phyloP scores from a whole-genome alignment of 2,797 vertebrate species.

The Darevskia nairensis region DNA sequence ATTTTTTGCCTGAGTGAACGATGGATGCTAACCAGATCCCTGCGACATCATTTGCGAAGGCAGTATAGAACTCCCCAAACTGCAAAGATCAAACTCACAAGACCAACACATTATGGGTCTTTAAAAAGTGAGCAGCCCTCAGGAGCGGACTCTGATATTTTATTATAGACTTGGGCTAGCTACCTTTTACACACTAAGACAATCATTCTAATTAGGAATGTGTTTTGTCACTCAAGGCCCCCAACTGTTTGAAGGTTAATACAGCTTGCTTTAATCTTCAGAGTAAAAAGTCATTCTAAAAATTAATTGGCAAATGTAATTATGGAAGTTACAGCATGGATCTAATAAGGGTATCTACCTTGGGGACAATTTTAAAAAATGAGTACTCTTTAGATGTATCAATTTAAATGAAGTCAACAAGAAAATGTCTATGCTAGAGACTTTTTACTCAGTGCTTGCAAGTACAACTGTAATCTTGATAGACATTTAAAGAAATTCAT shows the following conservation, averaged over 20 bases:
- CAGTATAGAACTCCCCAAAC: slow-evolving; percentile 16
- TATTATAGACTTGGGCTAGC: slow-evolving; percentile 49
- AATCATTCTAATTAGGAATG: slow-evolving; percentile 76
- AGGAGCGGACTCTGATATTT: slow-evolving; percentile 35
- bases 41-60: slow-evolving; percentile 2
- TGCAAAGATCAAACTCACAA: slow-evolving; percentile 19
- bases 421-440: slow-evolving; percentile 19
- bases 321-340: slow-evolving; percentile 69
- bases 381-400: slow-evolving; percentile 48
- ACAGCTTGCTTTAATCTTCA: slow-evolving; percentile 74
- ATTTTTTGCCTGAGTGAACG: background rate
- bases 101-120: background rate
- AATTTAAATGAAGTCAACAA: slow-evolving; percentile 60
- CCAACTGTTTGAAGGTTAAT: slow-evolving; percentile 71
- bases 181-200: slow-evolving; percentile 66
- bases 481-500: background rate
- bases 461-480: background rate
- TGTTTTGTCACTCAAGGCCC: slow-evolving; percentile 66
- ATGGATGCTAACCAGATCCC: background rate
- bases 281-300: slow-evolving; percentile 62
- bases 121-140: background rate
- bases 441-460: background rate
- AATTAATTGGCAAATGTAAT: slow-evolving; percentile 75
- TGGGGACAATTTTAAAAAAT: slow-evolving; percentile 57
- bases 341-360: slow-evolving; percentile 66